Evolutionary conservation across 1,140 invertebrate genomes (phyloP), one percentile per base, ranked within the genome.

Genomic region (Venturia canescens): DNA sequence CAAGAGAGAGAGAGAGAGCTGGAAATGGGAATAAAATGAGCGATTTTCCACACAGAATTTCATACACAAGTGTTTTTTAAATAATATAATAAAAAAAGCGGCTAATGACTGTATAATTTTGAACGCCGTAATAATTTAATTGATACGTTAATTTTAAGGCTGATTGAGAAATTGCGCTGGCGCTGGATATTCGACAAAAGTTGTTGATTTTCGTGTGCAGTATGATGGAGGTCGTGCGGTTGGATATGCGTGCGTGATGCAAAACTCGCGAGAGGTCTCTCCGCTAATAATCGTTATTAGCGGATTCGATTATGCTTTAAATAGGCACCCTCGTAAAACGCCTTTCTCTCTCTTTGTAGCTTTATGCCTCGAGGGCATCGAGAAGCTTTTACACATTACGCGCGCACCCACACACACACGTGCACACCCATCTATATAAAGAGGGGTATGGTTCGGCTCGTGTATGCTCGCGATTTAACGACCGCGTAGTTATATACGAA

Each of bases 231-330:
- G 7, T 21, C 11, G 23, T 63, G 60, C 13, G 60, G 27, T 69
- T 21, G 27, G n/a, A 69, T 34, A 69, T 80, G 48, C 31, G 27
- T 69, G 50, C 71, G 71, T 63, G 71, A 31, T 31, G 38, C 34
- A 44, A 44, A 69, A 9, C 44, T 76, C 21, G 74, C 75, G 66
- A 31, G 50, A 50, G 67, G 80, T 81, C 57, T 81, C 57, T 71
- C 16, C 48, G 69, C 80, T 78, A 76, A 76, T 80, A 82, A 66
- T 27, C 79, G 70, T 60, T 74, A 74, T 83, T 81, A 78, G 80
- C 80, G 71, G 66, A 84, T 84, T 85, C 84, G 83, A 85, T 85
- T 85, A 85, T 83, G 83, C 83, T 83, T 85, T 81, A 85, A 85
- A 85, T 84, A 83, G 83, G 80, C 83, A 57, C 75, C 78, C 83